These are phyloP conservation scores for Watersipora subatra DNA, from an alignment of 1,140 invertebrate genomes.

Conservation along the genomic window DNA sequence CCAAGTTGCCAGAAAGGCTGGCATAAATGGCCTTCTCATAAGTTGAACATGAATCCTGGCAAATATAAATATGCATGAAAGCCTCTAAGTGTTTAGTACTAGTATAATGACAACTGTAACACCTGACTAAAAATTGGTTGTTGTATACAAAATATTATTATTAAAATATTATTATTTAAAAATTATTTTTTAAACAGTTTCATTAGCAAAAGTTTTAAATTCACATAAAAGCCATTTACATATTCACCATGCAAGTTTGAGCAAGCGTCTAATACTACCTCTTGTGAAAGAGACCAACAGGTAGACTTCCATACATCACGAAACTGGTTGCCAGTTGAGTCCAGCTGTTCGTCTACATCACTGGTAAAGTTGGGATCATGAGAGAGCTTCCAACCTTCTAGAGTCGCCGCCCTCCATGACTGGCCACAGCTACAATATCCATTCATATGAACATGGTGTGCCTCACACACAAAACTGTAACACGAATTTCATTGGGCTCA, in stretches of 20 bases:
- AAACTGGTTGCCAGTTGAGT: conserved; percentile 57
- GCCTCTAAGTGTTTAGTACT: too few relatives aligned
- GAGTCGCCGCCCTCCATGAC: conserved; percentile 69
- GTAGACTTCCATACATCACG: conserved; percentile 79
- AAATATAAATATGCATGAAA: too few relatives aligned
- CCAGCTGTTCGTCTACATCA: conserved; percentile 42
- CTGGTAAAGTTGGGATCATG: conserved; percentile 61
- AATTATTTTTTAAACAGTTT: background rate
- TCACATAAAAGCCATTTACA: background rate
- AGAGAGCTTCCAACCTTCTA: conserved; percentile 74
- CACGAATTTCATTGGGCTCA: too few relatives aligned
- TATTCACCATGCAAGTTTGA: too few relatives aligned
- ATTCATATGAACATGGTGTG: too few relatives aligned
- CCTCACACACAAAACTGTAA: too few relatives aligned
- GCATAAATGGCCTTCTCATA: conserved; percentile 53
- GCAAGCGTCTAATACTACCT: too few relatives aligned
- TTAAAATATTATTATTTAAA: conserved; percentile 1
- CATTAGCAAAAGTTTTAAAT: background rate
- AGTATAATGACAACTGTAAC: too few relatives aligned
- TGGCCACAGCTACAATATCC: conserved; percentile 49
- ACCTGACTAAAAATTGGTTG: background rate
- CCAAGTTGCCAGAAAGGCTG: conserved; percentile 67
- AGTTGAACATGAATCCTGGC: conserved; percentile 32
- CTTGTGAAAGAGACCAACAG: conserved; percentile 46
- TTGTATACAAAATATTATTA: conserved; percentile 2